Conservation (phyloP, 2,797 vertebrate genomes). For the Rhodeus uyekii region DNA sequence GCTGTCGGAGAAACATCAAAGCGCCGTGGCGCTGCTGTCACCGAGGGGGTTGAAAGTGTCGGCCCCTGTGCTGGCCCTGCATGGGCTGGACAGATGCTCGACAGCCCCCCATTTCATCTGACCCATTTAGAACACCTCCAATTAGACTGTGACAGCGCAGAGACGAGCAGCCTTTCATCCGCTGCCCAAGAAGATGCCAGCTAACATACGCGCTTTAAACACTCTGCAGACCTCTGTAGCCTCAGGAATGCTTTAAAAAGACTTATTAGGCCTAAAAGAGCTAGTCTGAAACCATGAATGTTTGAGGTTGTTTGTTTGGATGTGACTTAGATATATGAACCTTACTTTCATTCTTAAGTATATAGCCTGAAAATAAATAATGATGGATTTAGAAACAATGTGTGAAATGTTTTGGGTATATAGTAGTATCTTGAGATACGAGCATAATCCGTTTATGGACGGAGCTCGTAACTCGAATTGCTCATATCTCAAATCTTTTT, state of each 20-base stretch:
- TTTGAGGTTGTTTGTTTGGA: background rate
- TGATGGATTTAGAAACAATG: background rate
- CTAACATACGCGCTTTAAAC: conserved; percentile 39
- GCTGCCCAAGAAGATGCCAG: conserved; percentile 40
- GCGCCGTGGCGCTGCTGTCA: conserved; percentile 71
- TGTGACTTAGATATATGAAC: background rate
- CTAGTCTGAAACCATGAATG: background rate
- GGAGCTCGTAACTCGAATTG: no score
- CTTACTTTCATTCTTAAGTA: background rate
- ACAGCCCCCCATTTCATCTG: conserved; percentile 58
- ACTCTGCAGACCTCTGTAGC: conserved; percentile 32
- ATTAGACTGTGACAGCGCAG: conserved; percentile 55
- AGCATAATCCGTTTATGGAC: no score
- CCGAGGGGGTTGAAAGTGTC: conserved; percentile 60
- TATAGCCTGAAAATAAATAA: background rate
- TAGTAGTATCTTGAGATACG: no score
- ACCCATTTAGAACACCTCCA: conserved; percentile 62
- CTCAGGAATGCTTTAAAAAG: conserved; percentile 41
- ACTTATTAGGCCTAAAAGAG: conserved; percentile 25
- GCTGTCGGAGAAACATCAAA: conserved; percentile 78
- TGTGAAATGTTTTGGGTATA: no score
- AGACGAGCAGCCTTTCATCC: conserved; percentile 46
- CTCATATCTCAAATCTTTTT: no score
- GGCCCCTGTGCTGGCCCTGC: conserved; percentile 60
- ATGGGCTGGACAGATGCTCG: conserved; percentile 52